These are phyloP conservation scores for Lepeophtheirus salmonis DNA, from an alignment of 1,140 invertebrate genomes.

Conservation along the genomic window DNA sequence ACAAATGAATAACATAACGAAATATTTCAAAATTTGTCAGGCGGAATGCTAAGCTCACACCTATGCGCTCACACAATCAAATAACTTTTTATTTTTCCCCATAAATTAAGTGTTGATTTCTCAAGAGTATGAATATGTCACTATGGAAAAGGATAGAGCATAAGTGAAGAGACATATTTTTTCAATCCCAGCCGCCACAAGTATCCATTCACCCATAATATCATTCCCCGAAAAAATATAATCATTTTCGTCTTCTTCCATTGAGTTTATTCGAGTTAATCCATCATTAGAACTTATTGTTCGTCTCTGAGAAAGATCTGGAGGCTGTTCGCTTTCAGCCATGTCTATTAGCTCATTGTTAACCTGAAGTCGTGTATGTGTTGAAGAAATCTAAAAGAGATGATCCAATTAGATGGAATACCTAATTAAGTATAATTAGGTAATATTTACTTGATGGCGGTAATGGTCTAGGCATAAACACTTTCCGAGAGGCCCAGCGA, in stretches of 20 bases:
- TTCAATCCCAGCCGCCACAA: neutral
- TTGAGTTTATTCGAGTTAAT: too few species aligned
- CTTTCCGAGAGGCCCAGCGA: constrained; percentile 7
- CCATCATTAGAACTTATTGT: too few species aligned
- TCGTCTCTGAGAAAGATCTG: too few species aligned
- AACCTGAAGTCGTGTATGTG: neutral
- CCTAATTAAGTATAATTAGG: neutral
- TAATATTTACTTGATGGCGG: constrained; percentile 7
- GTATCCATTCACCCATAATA: neutral
- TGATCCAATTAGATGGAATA: neutral
- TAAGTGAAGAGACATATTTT: neutral
- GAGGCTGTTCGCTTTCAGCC: neutral
- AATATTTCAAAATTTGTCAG: too few species aligned
- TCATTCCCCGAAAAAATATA: neutral
- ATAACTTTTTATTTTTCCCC: too few species aligned
- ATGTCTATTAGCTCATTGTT: neutral
- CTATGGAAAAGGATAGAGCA: neutral
- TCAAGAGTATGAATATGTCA: neutral
- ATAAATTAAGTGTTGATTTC: too few species aligned
- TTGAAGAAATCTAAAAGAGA: neutral
- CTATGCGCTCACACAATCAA: too few species aligned
- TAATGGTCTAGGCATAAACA: constrained; percentile 10
- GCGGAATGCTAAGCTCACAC: too few species aligned
- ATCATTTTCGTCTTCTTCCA: neutral
- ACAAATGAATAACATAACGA: too few species aligned